Conservation (phyloP, 2,888 invertebrate species). For the Apodemia hepburni region DNA sequence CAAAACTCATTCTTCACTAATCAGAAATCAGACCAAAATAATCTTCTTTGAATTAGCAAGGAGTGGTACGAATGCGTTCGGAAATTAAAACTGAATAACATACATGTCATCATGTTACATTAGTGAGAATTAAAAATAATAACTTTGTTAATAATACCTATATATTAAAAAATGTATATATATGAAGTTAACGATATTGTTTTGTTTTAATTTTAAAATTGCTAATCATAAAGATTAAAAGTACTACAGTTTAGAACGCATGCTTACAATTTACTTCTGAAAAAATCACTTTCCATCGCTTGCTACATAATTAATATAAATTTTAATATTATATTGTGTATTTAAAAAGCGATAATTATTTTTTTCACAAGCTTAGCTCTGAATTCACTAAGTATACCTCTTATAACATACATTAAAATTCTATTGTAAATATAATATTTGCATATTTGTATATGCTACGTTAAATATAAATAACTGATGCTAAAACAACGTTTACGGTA, state of each 20-base stretch:
- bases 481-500: not conserved
- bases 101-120: not conserved
- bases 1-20: too few relatives aligned
- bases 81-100: slow-evolving; percentile 29
- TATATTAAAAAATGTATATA: not conserved
- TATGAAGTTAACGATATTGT: not conserved
- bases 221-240: not conserved
- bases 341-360: too few relatives aligned
- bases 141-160: not conserved
- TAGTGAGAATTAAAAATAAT: not conserved
- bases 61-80: slow-evolving; percentile 41
- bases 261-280: not conserved
- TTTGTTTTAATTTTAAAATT: slow-evolving; percentile 1
- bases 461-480: not conserved
- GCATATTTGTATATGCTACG: too few relatives aligned
- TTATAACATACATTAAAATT: too few relatives aligned
- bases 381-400: not conserved
- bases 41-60: slow-evolving; percentile 30
- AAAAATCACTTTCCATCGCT: too few relatives aligned
- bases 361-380: not conserved
- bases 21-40: slow-evolving; percentile 36
- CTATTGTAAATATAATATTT: too few relatives aligned
- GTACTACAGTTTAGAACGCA: not conserved
- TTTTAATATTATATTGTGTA: too few relatives aligned
- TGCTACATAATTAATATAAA: too few relatives aligned